Percentiles rank a stretch among this genome's conserved stretches.
Evolutionary conservation across 2,888 invertebrate genomes (phyloP).

Genomic region (Spisula solida): DNA sequence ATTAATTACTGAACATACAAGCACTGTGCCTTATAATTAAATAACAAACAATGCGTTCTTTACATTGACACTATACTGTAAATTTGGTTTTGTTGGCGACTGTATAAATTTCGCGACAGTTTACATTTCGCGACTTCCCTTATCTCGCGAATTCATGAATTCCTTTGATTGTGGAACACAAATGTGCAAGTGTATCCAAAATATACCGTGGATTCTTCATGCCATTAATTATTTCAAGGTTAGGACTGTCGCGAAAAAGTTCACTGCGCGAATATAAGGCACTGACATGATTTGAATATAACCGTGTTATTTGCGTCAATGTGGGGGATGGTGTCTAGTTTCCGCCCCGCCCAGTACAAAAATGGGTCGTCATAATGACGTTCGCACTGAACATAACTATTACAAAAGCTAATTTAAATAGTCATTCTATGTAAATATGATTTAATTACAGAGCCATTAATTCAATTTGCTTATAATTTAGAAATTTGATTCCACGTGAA

Average conservation of each 20-base stretch:
- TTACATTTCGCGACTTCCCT: no score
- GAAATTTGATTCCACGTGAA: neutral
- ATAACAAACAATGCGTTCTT: neutral
- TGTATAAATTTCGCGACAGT: no score
- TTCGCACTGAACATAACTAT: neutral
- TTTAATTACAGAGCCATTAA: neutral
- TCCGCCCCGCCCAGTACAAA: neutral
- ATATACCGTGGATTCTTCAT: no score
- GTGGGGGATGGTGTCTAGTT: neutral
- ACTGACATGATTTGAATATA: neutral
- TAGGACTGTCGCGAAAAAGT: no score
- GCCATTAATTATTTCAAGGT: no score
- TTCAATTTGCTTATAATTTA: slow-evolving; percentile 11
- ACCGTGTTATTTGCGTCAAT: neutral
- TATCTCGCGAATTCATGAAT: no score
- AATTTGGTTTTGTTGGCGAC: no score
- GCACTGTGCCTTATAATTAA: neutral
- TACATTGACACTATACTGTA: neutral
- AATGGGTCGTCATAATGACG: neutral
- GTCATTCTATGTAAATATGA: neutral
- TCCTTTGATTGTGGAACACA: no score
- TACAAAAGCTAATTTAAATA: neutral
- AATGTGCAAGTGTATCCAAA: no score
- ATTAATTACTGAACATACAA: neutral
- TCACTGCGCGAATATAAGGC: neutral